Conservation (phyloP, 1,140 invertebrate genomes). For the Adelges cooleyi region DNA sequence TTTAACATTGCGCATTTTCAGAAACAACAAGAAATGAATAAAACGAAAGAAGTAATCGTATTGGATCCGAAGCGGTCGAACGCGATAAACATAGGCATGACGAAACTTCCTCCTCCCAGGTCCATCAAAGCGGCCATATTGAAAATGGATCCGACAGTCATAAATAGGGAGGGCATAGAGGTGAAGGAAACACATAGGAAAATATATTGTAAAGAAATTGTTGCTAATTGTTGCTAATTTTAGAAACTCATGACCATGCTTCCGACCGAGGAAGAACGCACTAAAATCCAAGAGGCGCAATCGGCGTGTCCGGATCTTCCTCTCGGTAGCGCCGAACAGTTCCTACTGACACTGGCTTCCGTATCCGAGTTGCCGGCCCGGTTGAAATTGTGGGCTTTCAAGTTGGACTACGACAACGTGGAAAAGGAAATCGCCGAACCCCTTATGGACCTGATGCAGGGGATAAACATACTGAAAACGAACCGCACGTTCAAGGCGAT, state of each 20-base stretch:
- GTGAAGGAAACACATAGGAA: conserved; percentile 39
- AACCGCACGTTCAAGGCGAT: conserved; percentile 94
- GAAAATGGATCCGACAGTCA: conserved; percentile 98
- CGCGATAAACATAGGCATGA: conserved; percentile 99
- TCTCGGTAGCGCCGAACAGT: conserved; percentile 94
- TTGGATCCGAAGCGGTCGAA: conserved; percentile 96
- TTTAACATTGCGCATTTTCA: too few relatives aligned
- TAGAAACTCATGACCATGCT: conserved; percentile 95
- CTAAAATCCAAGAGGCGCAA: conserved; percentile 91
- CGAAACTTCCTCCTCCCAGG: conserved; percentile 89
- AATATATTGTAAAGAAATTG: too few relatives aligned
- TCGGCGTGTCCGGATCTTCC: conserved; percentile 88
- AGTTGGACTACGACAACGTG: conserved; percentile 92
- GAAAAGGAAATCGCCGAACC: conserved; percentile 98
- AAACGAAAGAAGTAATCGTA: conserved; percentile 91
- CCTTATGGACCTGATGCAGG: conserved; percentile 94
- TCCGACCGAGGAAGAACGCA: conserved; percentile 91
- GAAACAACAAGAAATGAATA: conserved; percentile 87
- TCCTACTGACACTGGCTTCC: conserved; percentile 86
- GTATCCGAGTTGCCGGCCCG: conserved; percentile 91
- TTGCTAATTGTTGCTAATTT: conserved; percentile 21
- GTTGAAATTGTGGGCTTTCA: conserved; percentile 95
- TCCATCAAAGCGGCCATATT: conserved; percentile 97
- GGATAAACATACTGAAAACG: conserved; percentile 75
- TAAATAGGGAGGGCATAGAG: conserved; percentile 96